phyloP scores from a whole-genome alignment of 2,888 invertebrate genomes.

The Microplitis deprimator region DNA sequence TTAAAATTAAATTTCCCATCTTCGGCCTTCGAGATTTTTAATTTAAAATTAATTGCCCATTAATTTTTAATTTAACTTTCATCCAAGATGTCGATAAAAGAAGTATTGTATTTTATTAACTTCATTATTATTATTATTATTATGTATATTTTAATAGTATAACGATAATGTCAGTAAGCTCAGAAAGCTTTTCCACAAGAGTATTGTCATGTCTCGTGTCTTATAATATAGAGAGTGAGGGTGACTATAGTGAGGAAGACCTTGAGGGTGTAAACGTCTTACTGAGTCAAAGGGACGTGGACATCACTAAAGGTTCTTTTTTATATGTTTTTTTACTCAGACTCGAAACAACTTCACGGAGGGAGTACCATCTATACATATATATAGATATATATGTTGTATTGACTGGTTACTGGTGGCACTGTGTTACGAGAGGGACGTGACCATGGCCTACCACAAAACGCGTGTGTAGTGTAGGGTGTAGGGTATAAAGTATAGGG shows the following conservation, averaged over 20 bases:
- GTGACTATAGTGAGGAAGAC: slow-evolving; percentile 5
- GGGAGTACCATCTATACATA: neutral
- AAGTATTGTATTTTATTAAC: too few species aligned
- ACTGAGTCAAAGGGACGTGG: neutral
- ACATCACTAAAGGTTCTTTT: neutral
- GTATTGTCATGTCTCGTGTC: neutral
- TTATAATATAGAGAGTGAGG: neutral
- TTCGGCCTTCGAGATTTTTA: too few species aligned
- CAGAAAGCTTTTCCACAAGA: neutral
- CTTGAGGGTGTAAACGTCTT: slow-evolving; percentile 29
- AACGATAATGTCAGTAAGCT: slow-evolving; percentile 6
- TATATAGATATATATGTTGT: neutral
- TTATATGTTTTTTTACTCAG: neutral
- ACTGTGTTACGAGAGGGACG: slow-evolving; percentile 52
- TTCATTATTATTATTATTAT: neutral
- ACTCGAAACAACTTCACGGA: neutral
- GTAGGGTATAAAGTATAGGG: neutral
- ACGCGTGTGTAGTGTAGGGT: slow-evolving; percentile 50
- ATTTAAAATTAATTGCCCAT: too few species aligned
- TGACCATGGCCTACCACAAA: slow-evolving; percentile 68
- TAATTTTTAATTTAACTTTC: too few species aligned
- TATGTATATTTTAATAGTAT: neutral
- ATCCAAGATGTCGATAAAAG: too few species aligned
- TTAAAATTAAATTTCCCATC: too few species aligned
- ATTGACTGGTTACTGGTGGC: neutral